Evolutionary conservation across 2,113 vertebrate genomes (phyloP), one percentile per base, ranked within the genome.

Genomic region (Heloderma charlesbogerti): DNA sequence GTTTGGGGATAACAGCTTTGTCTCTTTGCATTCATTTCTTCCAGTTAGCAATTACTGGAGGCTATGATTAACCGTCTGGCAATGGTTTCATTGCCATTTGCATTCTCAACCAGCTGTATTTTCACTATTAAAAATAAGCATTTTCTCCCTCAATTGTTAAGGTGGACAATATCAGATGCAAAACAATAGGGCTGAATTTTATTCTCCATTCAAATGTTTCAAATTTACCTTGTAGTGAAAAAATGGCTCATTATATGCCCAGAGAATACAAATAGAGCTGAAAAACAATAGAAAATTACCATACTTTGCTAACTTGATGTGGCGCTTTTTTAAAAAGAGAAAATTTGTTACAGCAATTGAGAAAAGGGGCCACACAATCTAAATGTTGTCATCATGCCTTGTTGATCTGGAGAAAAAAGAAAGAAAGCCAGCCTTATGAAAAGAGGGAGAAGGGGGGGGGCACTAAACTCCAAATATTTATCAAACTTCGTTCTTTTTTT

Each of bases 101-200:
- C 37, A 34, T 48, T 85, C 90, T 80, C 88, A 93, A 91, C 89
- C 83, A 37, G 81, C 91, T 27, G 20, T 91, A 86, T 93, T 95
- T 51, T 71, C 92, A 13, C 75, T 94, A 88, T 89, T 95, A 91
- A 95, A 89, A 96, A 94, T 87, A 93, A 95, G 92, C 51, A 74
- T 92, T 92, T 91, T 37, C 84, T 92, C 71, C 1, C 66, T 90
- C 88, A 84, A 1, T 91, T 67, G 45, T 92, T 92, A 94, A 90
- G 66, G 86, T 63, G 74, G 88, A 57, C 75, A 66, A 20, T 84
- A 91, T 92, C 93, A 92, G 22, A 77, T 89, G 92, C 91, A 94
- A 96, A 93, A 1, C 5, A 13, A 37, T 79, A 90, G 72, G 75
- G 80, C 63, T 94, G 7, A 13, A 77, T 87, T 85, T 86, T 90